Percentiles rank a stretch among this genome's conserved stretches.
These are phyloP conservation scores for Albula goreensis DNA, from an alignment of 2,113 vertebrate genomes.

Conservation along the genomic window DNA sequence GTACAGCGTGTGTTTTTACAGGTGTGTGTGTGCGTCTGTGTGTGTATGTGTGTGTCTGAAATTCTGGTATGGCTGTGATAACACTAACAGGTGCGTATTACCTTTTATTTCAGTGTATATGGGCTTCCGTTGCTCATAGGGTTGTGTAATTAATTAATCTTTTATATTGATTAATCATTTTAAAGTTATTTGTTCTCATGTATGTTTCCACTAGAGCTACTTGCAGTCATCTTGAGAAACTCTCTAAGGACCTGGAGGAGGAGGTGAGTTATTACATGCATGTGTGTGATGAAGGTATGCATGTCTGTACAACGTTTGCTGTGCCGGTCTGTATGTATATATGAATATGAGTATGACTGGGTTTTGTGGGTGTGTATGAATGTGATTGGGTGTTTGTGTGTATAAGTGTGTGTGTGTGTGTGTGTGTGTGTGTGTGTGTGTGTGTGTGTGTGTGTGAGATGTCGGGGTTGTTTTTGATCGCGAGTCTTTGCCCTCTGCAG, in stretches of 20 bases:
- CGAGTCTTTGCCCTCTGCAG: constrained; percentile 58
- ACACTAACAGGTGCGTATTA: too few species aligned
- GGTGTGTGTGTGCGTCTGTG: background rate
- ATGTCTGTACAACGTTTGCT: background rate
- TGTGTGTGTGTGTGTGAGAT: constrained; percentile 6
- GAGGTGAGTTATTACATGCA: constrained; percentile 75
- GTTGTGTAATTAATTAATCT: background rate
- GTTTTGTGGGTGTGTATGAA: background rate
- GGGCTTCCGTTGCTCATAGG: background rate
- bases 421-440: background rate
- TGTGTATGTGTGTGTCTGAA: too few species aligned
- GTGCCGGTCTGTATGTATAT: too few species aligned
- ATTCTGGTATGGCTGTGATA: too few species aligned
- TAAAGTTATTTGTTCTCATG: constrained; percentile 21
- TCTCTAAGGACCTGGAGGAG: constrained; percentile 89
- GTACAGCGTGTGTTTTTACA: constrained; percentile 56
- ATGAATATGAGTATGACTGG: background rate
- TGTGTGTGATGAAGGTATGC: background rate
- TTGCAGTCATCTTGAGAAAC: constrained; percentile 86
- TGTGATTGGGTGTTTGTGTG: background rate
- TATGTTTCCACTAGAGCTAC: constrained; percentile 72
- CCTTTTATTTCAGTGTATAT: too few species aligned
- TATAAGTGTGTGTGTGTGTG: constrained; percentile 13
- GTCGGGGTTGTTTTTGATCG: too few species aligned
- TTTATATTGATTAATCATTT: background rate